Percentiles rank a stretch among this genome's conserved stretches.
Evolutionary conservation across 2,888 invertebrate genomes (phyloP).

Genomic region (Drosophila algonquin): DNA sequence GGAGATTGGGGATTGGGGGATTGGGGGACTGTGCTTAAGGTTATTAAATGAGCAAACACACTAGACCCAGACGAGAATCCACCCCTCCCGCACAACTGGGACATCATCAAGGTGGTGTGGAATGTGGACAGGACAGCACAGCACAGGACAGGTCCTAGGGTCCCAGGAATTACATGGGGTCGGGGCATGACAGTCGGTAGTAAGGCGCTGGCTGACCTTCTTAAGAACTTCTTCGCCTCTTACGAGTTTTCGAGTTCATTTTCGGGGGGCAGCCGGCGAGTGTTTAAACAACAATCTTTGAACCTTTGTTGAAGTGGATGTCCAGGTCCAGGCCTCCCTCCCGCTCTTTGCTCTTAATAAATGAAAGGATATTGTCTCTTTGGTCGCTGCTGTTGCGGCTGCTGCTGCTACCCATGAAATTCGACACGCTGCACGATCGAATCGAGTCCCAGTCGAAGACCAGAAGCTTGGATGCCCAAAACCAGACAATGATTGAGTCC

Average conservation of each 20-base stretch:
- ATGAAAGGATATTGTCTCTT: conserved; percentile 54
- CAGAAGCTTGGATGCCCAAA: conserved; percentile 31
- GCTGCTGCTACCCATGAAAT: conserved; percentile 51
- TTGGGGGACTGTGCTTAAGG: conserved; percentile 5
- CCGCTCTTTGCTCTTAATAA: conserved; percentile 20
- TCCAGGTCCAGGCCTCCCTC: background rate
- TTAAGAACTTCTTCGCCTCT: too few relatives aligned
- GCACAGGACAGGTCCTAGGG: too few relatives aligned
- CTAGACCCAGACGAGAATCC: conserved; percentile 1
- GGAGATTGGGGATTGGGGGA: background rate
- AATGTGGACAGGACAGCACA: background rate
- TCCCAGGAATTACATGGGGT: too few relatives aligned
- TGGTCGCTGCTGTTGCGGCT: conserved; percentile 34
- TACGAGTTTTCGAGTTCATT: too few relatives aligned
- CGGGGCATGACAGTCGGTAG: too few relatives aligned
- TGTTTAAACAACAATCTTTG: too few relatives aligned
- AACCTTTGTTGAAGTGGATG: too few relatives aligned
- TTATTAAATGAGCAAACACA: conserved; percentile 32
- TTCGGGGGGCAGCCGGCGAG: too few relatives aligned
- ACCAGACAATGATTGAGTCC: conserved; percentile 3
- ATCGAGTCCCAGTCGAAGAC: conserved; percentile 18
- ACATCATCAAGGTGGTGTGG: background rate
- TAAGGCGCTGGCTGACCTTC: too few relatives aligned
- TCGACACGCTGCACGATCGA: conserved; percentile 60
- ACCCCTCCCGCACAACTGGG: too few relatives aligned